Base-by-base conservation (phyloP, 2,797 vertebrate species). In the Enteromius paludinosus region DNA sequence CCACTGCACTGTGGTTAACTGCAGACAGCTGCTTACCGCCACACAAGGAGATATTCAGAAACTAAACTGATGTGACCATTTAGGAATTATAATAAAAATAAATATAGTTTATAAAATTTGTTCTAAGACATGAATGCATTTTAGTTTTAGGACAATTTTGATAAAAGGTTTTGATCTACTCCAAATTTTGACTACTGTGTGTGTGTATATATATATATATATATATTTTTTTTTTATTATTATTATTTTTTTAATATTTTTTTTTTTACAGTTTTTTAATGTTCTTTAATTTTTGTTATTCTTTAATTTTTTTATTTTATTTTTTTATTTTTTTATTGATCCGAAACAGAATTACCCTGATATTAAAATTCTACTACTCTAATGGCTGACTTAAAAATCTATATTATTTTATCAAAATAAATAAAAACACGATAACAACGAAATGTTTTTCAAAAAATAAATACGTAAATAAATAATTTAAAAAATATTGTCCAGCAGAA, bases 11-110 rank as follows among this genome's bases (percentile, higher is more conserved):
- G 73, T 78, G 70, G 65, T 79, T 71, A 72, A 82, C 81, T 79
- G 83, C 82, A 80, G 84, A 86, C 79, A 72, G 79, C 73, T 74
- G 83, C 83, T 82, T 85, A 85, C 81, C 47, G 64, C 72, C 77
- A 84, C 74, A 73, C 56, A 88, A 61, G 72, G 68, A 79, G 38
- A 87, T 84, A 15, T 78, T 18, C 47, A 45, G 66, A 52, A 38
- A 49, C 25, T 18, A 38, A 35, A 10, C 38, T 25, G 8, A 49
- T 61, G 28, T 20, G 56, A n/a, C 23, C 14, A 77, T 17, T 56
- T 30, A 38, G 17, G 4, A 74, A 38, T 74, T 41, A 2, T 45
- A 28, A 11, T 41, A 41, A 41, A 41, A 38, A 38, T 38, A 9
- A 38, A 38, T 38, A 9, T 38, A 38, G 35, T 10, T 41, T 11